phyloP scores from a whole-genome alignment of 2,888 invertebrate genomes.

The Leucophenga montana region DNA sequence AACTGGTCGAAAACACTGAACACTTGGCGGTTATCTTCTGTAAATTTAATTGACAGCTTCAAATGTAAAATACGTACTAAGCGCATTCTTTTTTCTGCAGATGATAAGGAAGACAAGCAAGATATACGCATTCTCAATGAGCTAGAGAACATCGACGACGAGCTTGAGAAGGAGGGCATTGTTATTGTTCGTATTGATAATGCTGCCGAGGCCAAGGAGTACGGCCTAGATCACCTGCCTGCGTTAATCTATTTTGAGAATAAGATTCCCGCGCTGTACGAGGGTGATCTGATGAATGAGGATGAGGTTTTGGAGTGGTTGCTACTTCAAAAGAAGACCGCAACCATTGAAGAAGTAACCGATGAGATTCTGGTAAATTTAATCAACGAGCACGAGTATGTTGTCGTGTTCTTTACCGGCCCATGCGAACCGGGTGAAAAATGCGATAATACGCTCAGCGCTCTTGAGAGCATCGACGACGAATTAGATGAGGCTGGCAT shows the following conservation, averaged over 20 bases:
- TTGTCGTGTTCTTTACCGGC: slow-evolving; percentile 94
- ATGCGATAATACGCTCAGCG: slow-evolving; percentile 88
- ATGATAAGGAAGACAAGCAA: slow-evolving; percentile 92
- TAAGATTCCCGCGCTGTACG: slow-evolving; percentile 91
- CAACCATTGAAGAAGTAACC: slow-evolving; percentile 94
- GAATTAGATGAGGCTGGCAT: slow-evolving; percentile 94
- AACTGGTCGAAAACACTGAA: slow-evolving; percentile 84
- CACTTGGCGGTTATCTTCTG: slow-evolving; percentile 93
- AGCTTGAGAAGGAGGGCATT: slow-evolving; percentile 90
- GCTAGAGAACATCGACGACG: slow-evolving; percentile 93
- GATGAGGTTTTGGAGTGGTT: slow-evolving; percentile 91
- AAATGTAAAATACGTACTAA: neutral
- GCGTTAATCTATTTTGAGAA: slow-evolving; percentile 90
- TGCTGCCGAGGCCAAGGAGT: slow-evolving; percentile 91
- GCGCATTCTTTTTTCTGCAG: slow-evolving; percentile 72
- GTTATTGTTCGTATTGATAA: slow-evolving; percentile 93
- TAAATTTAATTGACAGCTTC: slow-evolving; percentile 75
- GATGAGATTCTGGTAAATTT: slow-evolving; percentile 90
- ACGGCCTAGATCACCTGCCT: slow-evolving; percentile 89
- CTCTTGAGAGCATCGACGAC: slow-evolving; percentile 93
- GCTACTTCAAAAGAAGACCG: slow-evolving; percentile 88
- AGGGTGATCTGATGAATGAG: slow-evolving; percentile 92
- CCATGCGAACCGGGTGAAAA: slow-evolving; percentile 90
- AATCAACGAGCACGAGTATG: slow-evolving; percentile 92
- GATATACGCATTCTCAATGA: slow-evolving; percentile 90